Evolutionary conservation across 1,140 invertebrate genomes (phyloP).

Genomic region (Cephus cinctus): DNA sequence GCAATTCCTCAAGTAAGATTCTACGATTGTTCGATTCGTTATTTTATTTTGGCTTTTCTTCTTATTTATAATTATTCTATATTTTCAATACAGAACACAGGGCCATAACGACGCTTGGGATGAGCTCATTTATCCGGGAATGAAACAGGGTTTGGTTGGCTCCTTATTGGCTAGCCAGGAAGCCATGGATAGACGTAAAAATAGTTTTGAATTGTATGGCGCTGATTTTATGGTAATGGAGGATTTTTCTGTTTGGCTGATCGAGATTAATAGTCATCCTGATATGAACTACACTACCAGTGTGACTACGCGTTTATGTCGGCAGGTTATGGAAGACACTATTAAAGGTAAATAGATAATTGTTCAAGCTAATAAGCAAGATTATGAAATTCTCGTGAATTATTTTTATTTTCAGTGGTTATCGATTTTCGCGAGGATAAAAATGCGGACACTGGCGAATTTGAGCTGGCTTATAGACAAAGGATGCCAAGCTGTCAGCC

Average conservation of each 20-base stretch:
- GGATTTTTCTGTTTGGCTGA: slow-evolving; percentile 86
- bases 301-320: slow-evolving; percentile 83
- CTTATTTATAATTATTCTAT: not conserved
- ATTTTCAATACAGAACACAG: slow-evolving; percentile 41
- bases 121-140: slow-evolving; percentile 82
- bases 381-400: slow-evolving; percentile 9
- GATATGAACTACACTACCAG: slow-evolving; percentile 86
- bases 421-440: slow-evolving; percentile 78
- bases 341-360: slow-evolving; percentile 73
- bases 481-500: slow-evolving; percentile 72
- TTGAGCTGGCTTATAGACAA: slow-evolving; percentile 81
- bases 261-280: slow-evolving; percentile 94
- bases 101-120: slow-evolving; percentile 77
- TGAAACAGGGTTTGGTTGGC: slow-evolving; percentile 84
- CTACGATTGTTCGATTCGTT: not conserved
- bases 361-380: slow-evolving; percentile 1
- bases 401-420: slow-evolving; percentile 67
- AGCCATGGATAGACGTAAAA: slow-evolving; percentile 80
- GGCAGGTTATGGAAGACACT: slow-evolving; percentile 86
- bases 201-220: slow-evolving; percentile 91
- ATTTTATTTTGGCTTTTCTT: not conserved
- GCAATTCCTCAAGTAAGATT: slow-evolving; percentile 44
- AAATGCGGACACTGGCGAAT: slow-evolving; percentile 80
- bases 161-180: slow-evolving; percentile 85
- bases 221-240: slow-evolving; percentile 92